phyloP scores from a whole-genome alignment of 1,140 invertebrate species.

The Orius laevigatus region DNA sequence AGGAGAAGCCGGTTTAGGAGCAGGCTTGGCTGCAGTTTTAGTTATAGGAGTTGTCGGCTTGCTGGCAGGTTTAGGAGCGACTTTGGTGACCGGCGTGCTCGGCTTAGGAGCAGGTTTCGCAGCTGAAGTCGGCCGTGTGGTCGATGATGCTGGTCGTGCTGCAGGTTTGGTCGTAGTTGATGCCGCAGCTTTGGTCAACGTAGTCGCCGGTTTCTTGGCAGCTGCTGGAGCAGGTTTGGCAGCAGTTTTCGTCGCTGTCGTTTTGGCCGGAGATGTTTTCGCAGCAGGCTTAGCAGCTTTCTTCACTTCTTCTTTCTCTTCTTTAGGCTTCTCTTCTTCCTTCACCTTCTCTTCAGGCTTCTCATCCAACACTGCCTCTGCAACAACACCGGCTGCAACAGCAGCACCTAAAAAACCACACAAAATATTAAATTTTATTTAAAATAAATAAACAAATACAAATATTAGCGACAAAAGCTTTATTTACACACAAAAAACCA shows the following conservation, averaged over 20 bases:
- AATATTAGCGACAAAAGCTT: no score
- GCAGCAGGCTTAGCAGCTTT: not conserved
- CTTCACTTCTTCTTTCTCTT: not conserved
- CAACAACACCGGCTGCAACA: not conserved
- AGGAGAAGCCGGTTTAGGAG: slow-evolving; percentile 9
- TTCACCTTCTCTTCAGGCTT: no score
- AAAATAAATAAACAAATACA: not conserved
- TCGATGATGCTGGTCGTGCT: slow-evolving; percentile 6
- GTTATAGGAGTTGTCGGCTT: slow-evolving; percentile 6
- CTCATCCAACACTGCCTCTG: no score
- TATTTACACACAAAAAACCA: not conserved
- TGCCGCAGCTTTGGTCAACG: slow-evolving; percentile 5
- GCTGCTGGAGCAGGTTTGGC: slow-evolving; percentile 11
- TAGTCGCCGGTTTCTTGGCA: not conserved
- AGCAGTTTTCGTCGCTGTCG: slow-evolving; percentile 1
- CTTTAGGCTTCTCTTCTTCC: no score
- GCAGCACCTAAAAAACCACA: not conserved
- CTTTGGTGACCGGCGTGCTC: slow-evolving; percentile 8
- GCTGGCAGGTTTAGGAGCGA: slow-evolving; percentile 7
- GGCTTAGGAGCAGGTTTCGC: slow-evolving; percentile 1
- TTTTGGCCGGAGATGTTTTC: not conserved
- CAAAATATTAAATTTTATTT: not conserved
- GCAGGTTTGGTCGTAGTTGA: slow-evolving; percentile 1
- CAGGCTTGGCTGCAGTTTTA: slow-evolving; percentile 6
- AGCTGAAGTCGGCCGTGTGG: slow-evolving; percentile 1